These are phyloP conservation scores for Hydrocynus forskahlii DNA, from an alignment of 2,797 vertebrate genomes.

Conservation along the genomic window DNA sequence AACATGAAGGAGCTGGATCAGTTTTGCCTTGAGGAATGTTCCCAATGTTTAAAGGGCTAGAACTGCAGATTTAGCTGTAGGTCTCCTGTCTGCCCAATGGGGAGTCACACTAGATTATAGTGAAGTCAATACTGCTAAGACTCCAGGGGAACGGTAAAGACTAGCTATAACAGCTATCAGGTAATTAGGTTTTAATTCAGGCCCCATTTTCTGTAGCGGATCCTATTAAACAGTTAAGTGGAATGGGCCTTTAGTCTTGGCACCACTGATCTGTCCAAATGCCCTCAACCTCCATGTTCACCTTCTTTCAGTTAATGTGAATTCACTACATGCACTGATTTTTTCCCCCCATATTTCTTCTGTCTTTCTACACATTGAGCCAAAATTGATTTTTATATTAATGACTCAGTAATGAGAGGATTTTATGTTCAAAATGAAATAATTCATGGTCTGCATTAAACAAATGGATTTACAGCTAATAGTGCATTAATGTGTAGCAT, in stretches of 20 bases:
- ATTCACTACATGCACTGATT: not conserved
- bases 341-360: not conserved
- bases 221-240: conserved; percentile 45
- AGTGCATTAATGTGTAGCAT: not conserved
- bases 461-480: conserved; percentile 18
- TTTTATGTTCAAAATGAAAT: conserved; percentile 17
- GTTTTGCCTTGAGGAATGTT: not conserved
- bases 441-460: conserved; percentile 12
- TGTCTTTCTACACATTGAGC: not conserved
- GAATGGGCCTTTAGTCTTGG: conserved; percentile 28
- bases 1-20: too few relatives aligned
- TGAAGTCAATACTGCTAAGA: conserved; percentile 45
- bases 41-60: not conserved
- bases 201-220: conserved; percentile 45
- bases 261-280: conserved; percentile 27
- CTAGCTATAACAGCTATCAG: conserved; percentile 30
- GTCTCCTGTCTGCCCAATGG: conserved; percentile 16
- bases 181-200: conserved; percentile 47
- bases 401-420: conserved; percentile 15
- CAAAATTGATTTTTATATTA: conserved; percentile 17
- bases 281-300: not conserved
- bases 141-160: conserved; percentile 28
- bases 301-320: not conserved
- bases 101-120: conserved; percentile 40
- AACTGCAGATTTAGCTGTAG: not conserved